Evolutionary conservation across 2,797 vertebrate genomes (phyloP).

Genomic region (Iguana delicatissima): DNA sequence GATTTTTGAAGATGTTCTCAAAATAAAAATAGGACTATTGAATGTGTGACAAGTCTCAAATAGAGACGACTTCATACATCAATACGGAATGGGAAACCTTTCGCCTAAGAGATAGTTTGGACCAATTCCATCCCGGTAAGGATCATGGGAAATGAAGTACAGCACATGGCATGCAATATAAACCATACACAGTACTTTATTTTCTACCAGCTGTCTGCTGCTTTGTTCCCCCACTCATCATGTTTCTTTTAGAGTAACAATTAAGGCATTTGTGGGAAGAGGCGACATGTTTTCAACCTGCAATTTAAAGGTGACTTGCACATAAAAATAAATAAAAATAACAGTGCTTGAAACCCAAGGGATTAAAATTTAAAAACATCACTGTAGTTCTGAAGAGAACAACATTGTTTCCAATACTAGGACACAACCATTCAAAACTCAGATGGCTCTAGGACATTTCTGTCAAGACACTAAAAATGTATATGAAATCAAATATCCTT

Average conservation of each 20-base stretch:
- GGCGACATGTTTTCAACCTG: slow-evolving; percentile 31
- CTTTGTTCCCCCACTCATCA: neutral
- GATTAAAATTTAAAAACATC: slow-evolving; percentile 17
- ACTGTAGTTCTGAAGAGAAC: slow-evolving; percentile 20
- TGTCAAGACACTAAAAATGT: neutral
- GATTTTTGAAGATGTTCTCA: neutral
- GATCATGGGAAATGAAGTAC: neutral
- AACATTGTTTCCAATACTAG: slow-evolving; percentile 15
- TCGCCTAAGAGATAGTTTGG: neutral
- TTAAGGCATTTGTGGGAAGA: neutral
- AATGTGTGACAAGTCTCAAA: neutral
- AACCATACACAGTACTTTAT: neutral
- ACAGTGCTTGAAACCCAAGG: neutral
- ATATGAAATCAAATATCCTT: neutral
- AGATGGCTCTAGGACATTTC: neutral
- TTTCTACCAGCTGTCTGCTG: neutral
- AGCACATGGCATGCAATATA: neutral
- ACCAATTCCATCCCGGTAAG: neutral
- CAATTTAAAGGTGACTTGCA: slow-evolving; percentile 24
- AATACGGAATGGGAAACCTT: neutral
- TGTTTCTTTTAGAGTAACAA: neutral
- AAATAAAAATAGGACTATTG: no score
- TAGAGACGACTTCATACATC: neutral
- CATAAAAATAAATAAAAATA: slow-evolving; percentile 36
- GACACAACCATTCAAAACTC: slow-evolving; percentile 10